phyloP scores from a whole-genome alignment of 2,113 vertebrate species.

The Cyprinus carpio region DNA sequence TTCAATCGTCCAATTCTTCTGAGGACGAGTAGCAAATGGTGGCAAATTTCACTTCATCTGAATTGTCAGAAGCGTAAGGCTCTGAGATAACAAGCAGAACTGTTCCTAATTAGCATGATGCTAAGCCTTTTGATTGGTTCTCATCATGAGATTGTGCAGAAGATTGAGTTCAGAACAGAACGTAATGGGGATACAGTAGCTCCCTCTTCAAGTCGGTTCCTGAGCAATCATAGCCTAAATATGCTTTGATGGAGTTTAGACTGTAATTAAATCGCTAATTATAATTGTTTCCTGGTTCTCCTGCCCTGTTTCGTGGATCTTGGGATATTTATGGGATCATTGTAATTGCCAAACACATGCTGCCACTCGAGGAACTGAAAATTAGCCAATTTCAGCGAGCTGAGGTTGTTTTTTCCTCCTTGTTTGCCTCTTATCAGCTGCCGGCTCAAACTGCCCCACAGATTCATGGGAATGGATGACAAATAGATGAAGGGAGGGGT shows the following conservation, averaged over 20 bases:
- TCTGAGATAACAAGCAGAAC: not conserved
- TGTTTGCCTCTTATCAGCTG: conserved; percentile 71
- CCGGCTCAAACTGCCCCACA: conserved; percentile 59
- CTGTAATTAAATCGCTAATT: conserved; percentile 76
- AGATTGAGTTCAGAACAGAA: conserved; percentile 26
- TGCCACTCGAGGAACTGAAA: conserved; percentile 63
- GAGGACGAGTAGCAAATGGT: not conserved
- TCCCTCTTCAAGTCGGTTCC: conserved; percentile 39
- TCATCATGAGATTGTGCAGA: conserved; percentile 33
- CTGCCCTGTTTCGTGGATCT: conserved; percentile 66
- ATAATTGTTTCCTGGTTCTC: conserved; percentile 75
- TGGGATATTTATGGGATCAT: conserved; percentile 73
- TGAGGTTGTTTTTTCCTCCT: conserved; percentile 27
- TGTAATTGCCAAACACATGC: conserved; percentile 75
- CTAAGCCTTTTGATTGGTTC: conserved; percentile 48
- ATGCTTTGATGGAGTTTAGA: conserved; percentile 67
- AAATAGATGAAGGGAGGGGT: conserved; percentile 27
- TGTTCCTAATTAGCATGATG: conserved; percentile 21
- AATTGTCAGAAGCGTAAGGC: not conserved
- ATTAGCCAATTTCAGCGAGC: conserved; percentile 65
- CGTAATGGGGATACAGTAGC: conserved; percentile 48
- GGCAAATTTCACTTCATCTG: not conserved
- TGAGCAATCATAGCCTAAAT: conserved; percentile 64
- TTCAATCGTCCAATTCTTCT: not conserved
- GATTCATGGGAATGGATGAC: conserved; percentile 35